Base-by-base conservation (phyloP, 1,140 invertebrate genomes). In the Panulirus ornatus region DNA sequence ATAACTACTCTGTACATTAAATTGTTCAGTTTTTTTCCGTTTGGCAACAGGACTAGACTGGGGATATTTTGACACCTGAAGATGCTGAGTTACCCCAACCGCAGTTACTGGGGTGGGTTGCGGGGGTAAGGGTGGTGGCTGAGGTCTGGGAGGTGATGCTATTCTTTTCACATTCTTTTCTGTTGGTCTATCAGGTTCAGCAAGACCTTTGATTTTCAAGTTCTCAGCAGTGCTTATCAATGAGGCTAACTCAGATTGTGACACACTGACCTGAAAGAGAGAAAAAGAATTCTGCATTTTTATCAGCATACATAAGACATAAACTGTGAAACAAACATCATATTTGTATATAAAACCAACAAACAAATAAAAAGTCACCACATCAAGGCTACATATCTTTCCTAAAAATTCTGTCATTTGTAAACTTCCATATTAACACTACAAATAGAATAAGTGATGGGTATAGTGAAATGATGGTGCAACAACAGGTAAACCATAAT, bases 201-300 rank as follows among this genome's bases (percentile, higher is more conserved):
- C 93, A 19, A 94, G 90, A 44, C 94, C 94, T 91, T 94, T 94
- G 44, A 94, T 93, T 92, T 94, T 93, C 14, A 94, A 91, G 36
- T 93, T 92, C 88, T 94, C 93, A 1, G 94, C 94, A 16, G 94
- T 94, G 76, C 94, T 93, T 27, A 94, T 92, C 8, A 94, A 91
- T 14, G 93, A 92, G n/a, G 91, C 92, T 51, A 94, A 91, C 86
- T 94, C 93, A 38, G 93, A 92, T 38, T 94, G 93, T 9, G 92
- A 92, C 19, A 94, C 93, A 88, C 94, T 94, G 8, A 66, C 91
- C 91, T 92, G 86, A 22, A 85, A 73, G 14, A 83, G 54, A 66
- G 38, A 81, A 36, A 42, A 78, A 78, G 22, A 11, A 27, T n/a
- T n/a, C n/a, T n/a, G n/a, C n/a, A n/a, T n/a, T n/a, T n/a, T n/a